phyloP scores from a whole-genome alignment of 2,113 vertebrate genomes.

The Hyperopisus bebe region DNA sequence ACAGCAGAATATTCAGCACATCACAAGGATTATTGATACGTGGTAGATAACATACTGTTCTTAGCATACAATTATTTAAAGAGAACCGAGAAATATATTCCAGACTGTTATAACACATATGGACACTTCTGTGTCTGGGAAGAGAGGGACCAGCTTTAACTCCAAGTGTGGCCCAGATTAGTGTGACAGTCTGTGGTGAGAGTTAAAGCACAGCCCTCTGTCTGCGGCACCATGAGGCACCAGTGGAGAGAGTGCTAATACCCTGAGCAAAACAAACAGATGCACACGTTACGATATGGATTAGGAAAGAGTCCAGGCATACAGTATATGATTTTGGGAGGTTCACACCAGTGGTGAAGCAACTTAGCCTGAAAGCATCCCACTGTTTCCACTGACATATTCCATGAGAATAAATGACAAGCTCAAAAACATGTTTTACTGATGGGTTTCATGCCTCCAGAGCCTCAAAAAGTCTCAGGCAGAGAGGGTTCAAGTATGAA shows the following conservation, averaged over 20 bases:
- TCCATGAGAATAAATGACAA: not conserved
- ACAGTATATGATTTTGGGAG: not conserved
- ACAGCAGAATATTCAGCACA: not conserved
- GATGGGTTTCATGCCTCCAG: not conserved
- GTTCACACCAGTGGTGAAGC: not conserved
- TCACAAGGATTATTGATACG: not conserved
- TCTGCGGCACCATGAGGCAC: not conserved
- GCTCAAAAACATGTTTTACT: not conserved
- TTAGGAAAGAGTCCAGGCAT: not conserved
- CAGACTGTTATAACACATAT: not conserved
- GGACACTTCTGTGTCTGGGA: not conserved
- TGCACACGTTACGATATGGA: not conserved
- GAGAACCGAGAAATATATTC: not conserved
- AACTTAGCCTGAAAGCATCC: not conserved
- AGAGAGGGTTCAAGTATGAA: too few species aligned
- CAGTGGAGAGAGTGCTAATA: not conserved
- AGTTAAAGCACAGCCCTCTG: not conserved
- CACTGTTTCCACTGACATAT: not conserved
- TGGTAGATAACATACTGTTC: not conserved
- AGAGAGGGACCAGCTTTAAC: not conserved
- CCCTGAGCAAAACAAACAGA: not conserved
- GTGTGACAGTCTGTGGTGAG: not conserved
- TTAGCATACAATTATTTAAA: not conserved
- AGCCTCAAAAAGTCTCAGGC: too few species aligned
- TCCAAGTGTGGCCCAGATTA: not conserved